phyloP scores from a whole-genome alignment of 2,797 vertebrate species.

The Betta splendens region DNA sequence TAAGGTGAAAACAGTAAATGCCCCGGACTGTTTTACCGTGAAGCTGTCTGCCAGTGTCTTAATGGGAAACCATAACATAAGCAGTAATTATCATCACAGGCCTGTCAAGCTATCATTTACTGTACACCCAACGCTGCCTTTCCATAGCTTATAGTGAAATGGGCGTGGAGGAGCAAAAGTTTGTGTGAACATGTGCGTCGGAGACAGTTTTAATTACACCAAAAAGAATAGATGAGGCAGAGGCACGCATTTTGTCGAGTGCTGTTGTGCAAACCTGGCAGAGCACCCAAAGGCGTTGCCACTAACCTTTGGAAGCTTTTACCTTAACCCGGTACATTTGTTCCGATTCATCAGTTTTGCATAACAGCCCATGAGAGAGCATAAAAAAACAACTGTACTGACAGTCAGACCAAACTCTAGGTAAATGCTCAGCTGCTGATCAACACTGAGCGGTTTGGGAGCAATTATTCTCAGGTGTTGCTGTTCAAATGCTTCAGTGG shows the following conservation, averaged over 20 bases:
- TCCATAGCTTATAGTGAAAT: constrained; percentile 42
- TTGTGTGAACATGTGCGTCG: constrained; percentile 39
- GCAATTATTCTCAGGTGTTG: constrained; percentile 26
- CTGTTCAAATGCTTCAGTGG: constrained; percentile 11
- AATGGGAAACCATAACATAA: constrained; percentile 75
- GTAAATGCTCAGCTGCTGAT: constrained; percentile 22
- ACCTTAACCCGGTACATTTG: constrained; percentile 68
- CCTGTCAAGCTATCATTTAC: constrained; percentile 74
- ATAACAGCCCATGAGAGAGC: constrained; percentile 53
- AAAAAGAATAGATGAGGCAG: constrained; percentile 40
- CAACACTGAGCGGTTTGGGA: constrained; percentile 24
- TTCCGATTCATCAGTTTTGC: constrained; percentile 67
- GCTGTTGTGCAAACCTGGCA: constrained; percentile 75
- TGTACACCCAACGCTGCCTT: constrained; percentile 55
- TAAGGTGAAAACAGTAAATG: constrained; percentile 29
- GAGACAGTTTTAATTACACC: constrained; percentile 60
- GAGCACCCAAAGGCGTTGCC: constrained; percentile 68
- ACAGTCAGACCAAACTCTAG: constrained; percentile 12
- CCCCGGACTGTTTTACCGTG: constrained; percentile 50
- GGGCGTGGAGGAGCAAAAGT: constrained; percentile 37
- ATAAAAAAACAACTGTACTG: constrained; percentile 15
- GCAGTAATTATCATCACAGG: constrained; percentile 76
- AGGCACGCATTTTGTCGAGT: constrained; percentile 51
- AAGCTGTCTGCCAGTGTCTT: constrained; percentile 68
- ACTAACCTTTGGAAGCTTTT: constrained; percentile 53